Conservation (phyloP, 2,888 invertebrate species). For the Darwinula stevensoni region DNA sequence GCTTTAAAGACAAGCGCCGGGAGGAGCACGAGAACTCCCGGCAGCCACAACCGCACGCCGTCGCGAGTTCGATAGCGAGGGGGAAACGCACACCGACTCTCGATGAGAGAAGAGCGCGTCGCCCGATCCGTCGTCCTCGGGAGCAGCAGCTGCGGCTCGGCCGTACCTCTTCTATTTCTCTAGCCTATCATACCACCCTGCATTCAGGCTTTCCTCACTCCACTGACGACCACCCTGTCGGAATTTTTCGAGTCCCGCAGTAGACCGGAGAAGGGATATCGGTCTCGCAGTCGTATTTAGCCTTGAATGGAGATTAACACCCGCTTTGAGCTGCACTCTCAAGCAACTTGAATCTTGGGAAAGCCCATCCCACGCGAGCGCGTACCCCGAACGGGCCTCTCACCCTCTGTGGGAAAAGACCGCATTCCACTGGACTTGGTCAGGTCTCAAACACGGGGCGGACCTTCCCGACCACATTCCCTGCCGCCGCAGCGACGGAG, state of each 20-base stretch:
- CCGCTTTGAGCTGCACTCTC: conserved; percentile 19
- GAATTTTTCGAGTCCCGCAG: too few species aligned
- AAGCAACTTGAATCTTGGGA: conserved; percentile 18
- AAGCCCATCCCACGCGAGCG: conserved; percentile 12
- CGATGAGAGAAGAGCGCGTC: conserved; percentile 7
- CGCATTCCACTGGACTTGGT: conserved; percentile 13
- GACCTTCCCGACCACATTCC: too few species aligned
- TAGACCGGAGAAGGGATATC: too few species aligned
- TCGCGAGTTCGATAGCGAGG: too few species aligned
- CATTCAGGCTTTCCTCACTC: too few species aligned
- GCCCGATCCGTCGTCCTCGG: conserved; percentile 13
- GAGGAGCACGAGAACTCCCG: conserved; percentile 24
- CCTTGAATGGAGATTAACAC: conserved; percentile 20
- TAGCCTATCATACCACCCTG: too few species aligned
- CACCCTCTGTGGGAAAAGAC: conserved; percentile 16
- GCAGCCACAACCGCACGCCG: conserved; percentile 14
- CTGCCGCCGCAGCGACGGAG: too few species aligned
- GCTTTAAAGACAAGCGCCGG: too few species aligned
- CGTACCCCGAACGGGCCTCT: conserved; percentile 15
- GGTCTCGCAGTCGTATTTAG: conserved; percentile 20
- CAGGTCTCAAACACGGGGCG: too few species aligned
- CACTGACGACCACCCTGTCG: too few species aligned
- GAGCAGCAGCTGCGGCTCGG: not conserved
- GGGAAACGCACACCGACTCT: too few species aligned
- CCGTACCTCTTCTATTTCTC: not conserved